Percentiles rank a stretch among this genome's conserved stretches.
Conservation (phyloP, 1,140 invertebrate genomes). For the Apis cerana region DNA sequence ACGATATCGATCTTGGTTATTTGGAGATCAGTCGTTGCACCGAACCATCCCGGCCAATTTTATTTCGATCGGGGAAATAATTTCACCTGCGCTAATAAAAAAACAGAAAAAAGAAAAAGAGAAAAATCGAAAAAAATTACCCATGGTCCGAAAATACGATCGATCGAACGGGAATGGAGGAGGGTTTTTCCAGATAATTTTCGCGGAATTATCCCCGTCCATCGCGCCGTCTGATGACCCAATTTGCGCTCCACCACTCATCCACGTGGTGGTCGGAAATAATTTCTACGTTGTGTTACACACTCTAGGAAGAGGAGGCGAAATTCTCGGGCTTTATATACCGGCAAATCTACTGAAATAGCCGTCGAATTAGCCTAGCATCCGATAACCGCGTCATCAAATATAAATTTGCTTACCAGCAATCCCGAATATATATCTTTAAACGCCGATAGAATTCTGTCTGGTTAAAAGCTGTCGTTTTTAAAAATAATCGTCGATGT, state of each 20-base stretch:
- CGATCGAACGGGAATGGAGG: not conserved
- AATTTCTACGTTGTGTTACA: slow-evolving; percentile 48
- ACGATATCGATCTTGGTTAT: slow-evolving; percentile 3
- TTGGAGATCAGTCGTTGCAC: not conserved
- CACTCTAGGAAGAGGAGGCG: slow-evolving; percentile 37
- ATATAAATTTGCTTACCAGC: not conserved
- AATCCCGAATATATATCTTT: not conserved
- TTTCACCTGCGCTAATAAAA: not conserved
- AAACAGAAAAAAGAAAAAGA: not conserved
- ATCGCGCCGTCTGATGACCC: slow-evolving; percentile 58
- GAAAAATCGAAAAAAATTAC: slow-evolving; percentile 34
- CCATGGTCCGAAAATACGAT: slow-evolving; percentile 42
- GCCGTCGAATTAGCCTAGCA: not conserved
- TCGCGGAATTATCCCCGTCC: slow-evolving; percentile 44
- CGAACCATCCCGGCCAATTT: not conserved
- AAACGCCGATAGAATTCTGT: not conserved
- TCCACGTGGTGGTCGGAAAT: slow-evolving; percentile 42
- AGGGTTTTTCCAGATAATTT: slow-evolving; percentile 5
- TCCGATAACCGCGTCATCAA: not conserved
- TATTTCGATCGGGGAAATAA: not conserved
- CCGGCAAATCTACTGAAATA: not conserved
- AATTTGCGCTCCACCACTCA: slow-evolving; percentile 42
- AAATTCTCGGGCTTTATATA: slow-evolving; percentile 12
- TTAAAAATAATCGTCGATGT: not conserved
- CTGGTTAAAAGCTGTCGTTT: too few species aligned